These are phyloP conservation scores for Pedionomus torquatus DNA, from an alignment of 2,113 vertebrate species.

Conservation along the genomic window DNA sequence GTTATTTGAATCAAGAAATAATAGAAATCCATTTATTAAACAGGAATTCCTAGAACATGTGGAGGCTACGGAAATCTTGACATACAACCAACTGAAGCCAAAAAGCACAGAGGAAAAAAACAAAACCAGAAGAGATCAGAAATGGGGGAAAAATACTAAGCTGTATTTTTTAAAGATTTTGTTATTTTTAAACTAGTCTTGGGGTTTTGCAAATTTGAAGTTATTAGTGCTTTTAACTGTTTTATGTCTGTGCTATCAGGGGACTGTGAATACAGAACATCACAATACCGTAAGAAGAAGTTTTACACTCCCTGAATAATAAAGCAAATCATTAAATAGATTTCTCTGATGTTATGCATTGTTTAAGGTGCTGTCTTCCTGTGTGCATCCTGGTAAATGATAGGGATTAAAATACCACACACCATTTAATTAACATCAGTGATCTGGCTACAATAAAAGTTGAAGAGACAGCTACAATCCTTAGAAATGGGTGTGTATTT, in stretches of 20 bases:
- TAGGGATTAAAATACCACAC: slow-evolving; percentile 31
- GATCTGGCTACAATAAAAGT: slow-evolving; percentile 3
- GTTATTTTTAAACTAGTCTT: background rate
- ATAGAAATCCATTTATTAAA: background rate
- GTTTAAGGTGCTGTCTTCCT: slow-evolving; percentile 19
- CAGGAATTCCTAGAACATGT: background rate
- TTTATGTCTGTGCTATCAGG: background rate
- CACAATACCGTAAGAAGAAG: background rate
- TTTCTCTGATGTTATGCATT: slow-evolving; percentile 3
- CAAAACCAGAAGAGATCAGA: background rate
- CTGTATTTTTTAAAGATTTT: background rate
- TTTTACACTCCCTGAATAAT: slow-evolving; percentile 4
- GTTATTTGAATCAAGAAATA: background rate
- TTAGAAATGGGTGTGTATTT: background rate
- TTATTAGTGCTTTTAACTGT: background rate
- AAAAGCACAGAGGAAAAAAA: background rate
- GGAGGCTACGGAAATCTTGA: background rate
- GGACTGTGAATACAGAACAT: background rate
- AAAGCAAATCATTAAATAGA: slow-evolving; percentile 35
- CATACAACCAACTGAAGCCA: background rate
- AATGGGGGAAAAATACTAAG: fast-evolving
- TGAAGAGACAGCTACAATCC: background rate
- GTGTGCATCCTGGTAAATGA: slow-evolving; percentile 3
- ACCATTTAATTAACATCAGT: slow-evolving; percentile 35
- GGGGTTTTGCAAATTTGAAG: background rate